A percentile compares a stretch with the other conserved stretches of the same genome.
Evolutionary conservation across 2,888 invertebrate species (phyloP).

Genomic region (Notodonta ziczac): DNA sequence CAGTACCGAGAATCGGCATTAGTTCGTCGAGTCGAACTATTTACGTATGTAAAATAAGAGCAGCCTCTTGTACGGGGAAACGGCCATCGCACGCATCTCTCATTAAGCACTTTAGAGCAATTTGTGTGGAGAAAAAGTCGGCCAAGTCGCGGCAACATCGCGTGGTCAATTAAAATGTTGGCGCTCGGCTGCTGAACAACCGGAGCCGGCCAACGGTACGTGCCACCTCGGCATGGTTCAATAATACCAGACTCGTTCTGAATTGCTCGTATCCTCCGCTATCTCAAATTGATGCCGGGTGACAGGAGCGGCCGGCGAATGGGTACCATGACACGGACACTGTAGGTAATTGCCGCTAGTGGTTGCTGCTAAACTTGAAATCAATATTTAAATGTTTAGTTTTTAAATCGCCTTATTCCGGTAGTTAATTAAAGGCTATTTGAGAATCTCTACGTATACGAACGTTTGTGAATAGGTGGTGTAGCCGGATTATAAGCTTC

Average conservation of each 20-base stretch:
- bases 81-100: slow-evolving; percentile 83
- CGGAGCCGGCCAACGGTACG: slow-evolving; percentile 55
- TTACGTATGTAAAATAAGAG: slow-evolving; percentile 84
- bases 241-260: slow-evolving; percentile 61
- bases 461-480: too few species aligned
- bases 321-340: slow-evolving; percentile 5
- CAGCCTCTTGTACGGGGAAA: slow-evolving; percentile 81
- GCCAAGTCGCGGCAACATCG: slow-evolving; percentile 76
- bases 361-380: not conserved
- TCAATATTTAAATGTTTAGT: not conserved
- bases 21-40: slow-evolving; percentile 81
- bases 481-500: too few species aligned
- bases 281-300: slow-evolving; percentile 55
- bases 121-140: slow-evolving; percentile 82
- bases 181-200: slow-evolving; percentile 66
- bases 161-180: slow-evolving; percentile 84
- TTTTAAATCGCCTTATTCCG: slow-evolving; percentile 2
- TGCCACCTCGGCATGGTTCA: slow-evolving; percentile 52
- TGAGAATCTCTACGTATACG: too few species aligned
- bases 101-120: slow-evolving; percentile 85
- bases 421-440: not conserved
- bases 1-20: slow-evolving; percentile 83
- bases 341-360: slow-evolving; percentile 4
- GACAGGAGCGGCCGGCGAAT: slow-evolving; percentile 43
- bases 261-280: slow-evolving; percentile 74